Evolutionary conservation across 1,140 invertebrate genomes (phyloP), one percentile per base, ranked within the genome.

Genomic region (Bombus superbus): DNA sequence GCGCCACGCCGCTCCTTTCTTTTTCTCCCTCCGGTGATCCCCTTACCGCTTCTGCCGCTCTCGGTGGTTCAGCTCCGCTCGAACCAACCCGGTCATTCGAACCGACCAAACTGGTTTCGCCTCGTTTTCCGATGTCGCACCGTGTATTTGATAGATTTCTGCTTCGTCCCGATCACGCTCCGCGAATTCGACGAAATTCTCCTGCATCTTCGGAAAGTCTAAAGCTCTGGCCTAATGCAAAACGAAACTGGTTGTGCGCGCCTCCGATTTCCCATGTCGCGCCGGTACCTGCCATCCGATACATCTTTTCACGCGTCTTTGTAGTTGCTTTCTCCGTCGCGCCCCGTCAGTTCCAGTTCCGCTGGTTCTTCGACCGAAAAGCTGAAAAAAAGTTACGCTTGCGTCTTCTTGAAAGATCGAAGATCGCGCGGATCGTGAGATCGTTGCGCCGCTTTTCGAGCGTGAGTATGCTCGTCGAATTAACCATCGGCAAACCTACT

Each of bases 111-210:
- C 95, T 95, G 94, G 94, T 95, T 95, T 94, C 86, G 91, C 92
- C 89, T 92, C 92, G 91, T 93, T 94, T 85, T 93, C 93, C 93
- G 92, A 94, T 94, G 92, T 90, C 92, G 86, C 92, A 86, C 88
- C 77, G 90, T 93, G 90, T 94, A 95, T 95, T 95, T 94, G 94
- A 95, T 95, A 94, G 94, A 95, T 95, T 93, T 94, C 92, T 92
- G 47, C 47, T 53, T 53, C 47, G 2, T 53, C 47, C 47, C 47
- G 47, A 53, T 53, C 47, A 22, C 47, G 47, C 6, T 53, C 47
- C 47, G 47, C 22, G 47, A 53, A 53, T 53, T 22, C 47, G 47
- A 53, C 18, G 32, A 32, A 32, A 32, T 53, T 53, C 18, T 53
- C 47, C 18, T 0, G 47, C 32, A 6, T 22, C 47, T 22, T 53